A percentile compares a stretch with the other conserved stretches of the same genome.
Evolutionary conservation across 2,113 vertebrate species (phyloP).

Genomic region (Proterorhinus semilunaris): DNA sequence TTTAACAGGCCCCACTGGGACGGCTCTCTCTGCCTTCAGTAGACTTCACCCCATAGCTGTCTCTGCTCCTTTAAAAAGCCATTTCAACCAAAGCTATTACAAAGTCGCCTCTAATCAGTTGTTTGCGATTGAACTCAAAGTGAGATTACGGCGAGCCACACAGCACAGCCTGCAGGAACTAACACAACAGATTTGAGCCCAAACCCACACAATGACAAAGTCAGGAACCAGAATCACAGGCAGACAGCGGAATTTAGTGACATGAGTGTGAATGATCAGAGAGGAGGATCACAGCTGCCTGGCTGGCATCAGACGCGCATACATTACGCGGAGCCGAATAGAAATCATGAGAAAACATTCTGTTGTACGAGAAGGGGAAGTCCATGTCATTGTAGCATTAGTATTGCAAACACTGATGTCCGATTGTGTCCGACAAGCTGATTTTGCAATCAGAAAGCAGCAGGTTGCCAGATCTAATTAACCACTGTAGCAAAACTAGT

Average conservation of each 20-base stretch:
- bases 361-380: no score
- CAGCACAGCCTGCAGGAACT: conserved; percentile 3
- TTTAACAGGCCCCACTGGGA: conserved; percentile 2
- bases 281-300: background rate
- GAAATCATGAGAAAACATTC: no score
- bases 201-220: conserved; percentile 3
- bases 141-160: background rate
- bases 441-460: no score
- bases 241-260: background rate
- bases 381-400: no score
- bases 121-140: background rate
- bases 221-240: background rate
- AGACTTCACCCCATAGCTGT: no score
- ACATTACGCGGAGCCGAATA: no score
- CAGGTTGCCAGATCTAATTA: no score
- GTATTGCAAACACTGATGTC: no score
- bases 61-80: background rate
- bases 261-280: background rate
- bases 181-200: background rate
- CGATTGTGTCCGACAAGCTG: no score
- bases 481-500: no score
- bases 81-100: background rate
- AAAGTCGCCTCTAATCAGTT: background rate
- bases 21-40: background rate
- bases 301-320: background rate